Evolutionary conservation across 2,113 vertebrate species (phyloP), one percentile per base, ranked within the genome.

Genomic region (Erinaceus europaeus): DNA sequence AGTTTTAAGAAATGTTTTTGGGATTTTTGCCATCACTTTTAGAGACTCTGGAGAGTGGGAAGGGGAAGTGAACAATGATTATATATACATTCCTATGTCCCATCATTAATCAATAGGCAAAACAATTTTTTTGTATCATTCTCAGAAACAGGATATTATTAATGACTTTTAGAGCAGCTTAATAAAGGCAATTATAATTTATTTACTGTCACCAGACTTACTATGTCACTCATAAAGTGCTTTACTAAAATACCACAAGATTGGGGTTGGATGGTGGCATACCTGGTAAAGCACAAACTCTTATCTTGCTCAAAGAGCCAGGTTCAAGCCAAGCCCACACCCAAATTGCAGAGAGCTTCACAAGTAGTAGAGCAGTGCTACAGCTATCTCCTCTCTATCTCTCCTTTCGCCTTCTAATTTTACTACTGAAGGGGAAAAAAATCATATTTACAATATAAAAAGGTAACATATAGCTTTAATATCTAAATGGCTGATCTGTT

Each of bases 101-200:
- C n/a, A 85, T 65, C 32, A 77, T 36, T n/a, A 34, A 86, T 80
- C 25, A 62, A 74, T 75, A 55, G 89, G 34, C 21, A 83, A 69
- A 92, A 59, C 34, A 57, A 86, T 50, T 40, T 46, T 65, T 93
- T 80, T 36, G 32, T 88, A 68, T 83, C n/a, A 23, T 48, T 84
- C 40, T 84, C 59, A 90, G 18, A 25, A 84, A 86, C n/a, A 76
- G 74, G 1, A 44, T 89, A 76, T 7, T 46, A 21, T 69, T 20
- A 90, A 6, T 36, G 29, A 84, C 23, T 68, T 89, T 78, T 62
- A 55, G 57, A 76, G 11, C 36, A 84, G 29, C 6, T 17, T 59
- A 23, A 80, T 40, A 75, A 3, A 61, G n/a, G n/a, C 74, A 84
- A 74, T 40, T 77, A 6, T 80, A 79, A 77, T 25, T 74, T 29